These are phyloP conservation scores for Daubentonia madagascariensis DNA, from an alignment of 2,113 vertebrate species.

Conservation along the genomic window DNA sequence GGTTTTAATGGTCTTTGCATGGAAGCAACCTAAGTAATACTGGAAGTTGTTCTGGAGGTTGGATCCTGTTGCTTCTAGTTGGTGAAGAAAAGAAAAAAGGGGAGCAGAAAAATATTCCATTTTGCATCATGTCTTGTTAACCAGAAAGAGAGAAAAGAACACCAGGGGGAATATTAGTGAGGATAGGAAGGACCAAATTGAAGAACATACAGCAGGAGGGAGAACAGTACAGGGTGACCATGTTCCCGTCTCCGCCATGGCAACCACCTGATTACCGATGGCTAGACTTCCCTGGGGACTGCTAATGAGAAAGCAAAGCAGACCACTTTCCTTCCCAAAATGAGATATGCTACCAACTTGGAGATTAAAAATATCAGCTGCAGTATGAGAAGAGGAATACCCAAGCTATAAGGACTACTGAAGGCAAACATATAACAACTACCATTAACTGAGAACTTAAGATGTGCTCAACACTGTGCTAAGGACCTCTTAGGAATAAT, in stretches of 20 bases:
- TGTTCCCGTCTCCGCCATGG: background rate
- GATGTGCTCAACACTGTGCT: background rate
- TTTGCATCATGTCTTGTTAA: background rate
- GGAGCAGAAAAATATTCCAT: background rate
- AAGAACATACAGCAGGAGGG: constrained; percentile 44
- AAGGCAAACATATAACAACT: background rate
- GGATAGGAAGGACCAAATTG: constrained; percentile 30
- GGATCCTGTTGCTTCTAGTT: background rate
- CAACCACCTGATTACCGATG: constrained; percentile 44
- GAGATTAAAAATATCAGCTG: constrained; percentile 33
- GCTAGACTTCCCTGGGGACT: background rate
- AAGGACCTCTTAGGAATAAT: background rate
- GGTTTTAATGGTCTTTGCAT: constrained; percentile 53
- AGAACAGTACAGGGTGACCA: background rate
- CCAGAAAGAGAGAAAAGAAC: constrained; percentile 5
- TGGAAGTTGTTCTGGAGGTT: background rate
- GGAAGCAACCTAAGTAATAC: constrained; percentile 39
- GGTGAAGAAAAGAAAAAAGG: background rate
- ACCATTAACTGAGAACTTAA: background rate
- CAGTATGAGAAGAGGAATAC: background rate
- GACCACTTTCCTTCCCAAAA: background rate
- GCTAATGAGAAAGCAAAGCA: constrained; percentile 36
- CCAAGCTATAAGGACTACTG: background rate
- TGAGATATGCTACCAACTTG: background rate
- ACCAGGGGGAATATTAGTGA: background rate